phyloP scores from a whole-genome alignment of 1,140 invertebrate species.

The Magallana gigas region DNA sequence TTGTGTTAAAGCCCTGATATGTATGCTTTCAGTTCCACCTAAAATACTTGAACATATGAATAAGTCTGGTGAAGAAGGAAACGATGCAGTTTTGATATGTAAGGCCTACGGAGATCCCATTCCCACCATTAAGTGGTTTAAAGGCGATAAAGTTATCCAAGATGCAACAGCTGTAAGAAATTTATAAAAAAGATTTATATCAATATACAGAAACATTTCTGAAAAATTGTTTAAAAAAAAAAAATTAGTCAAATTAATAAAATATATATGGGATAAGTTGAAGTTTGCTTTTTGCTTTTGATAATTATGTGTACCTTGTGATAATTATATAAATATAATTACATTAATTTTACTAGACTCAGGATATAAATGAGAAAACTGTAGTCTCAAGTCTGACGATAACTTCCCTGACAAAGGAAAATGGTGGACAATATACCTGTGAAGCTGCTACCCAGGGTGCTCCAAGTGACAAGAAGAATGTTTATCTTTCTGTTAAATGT shows the following conservation, averaged over 20 bases:
- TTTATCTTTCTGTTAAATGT: conserved; percentile 24
- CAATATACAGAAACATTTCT: not conserved
- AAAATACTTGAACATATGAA: not conserved
- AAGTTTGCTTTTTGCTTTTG: too few species aligned
- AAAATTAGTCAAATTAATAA: not conserved
- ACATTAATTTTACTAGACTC: not conserved
- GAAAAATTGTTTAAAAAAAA: not conserved
- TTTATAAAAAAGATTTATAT: not conserved
- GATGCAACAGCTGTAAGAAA: conserved; percentile 4
- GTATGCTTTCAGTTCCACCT: conserved; percentile 4
- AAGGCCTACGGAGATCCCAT: conserved; percentile 34
- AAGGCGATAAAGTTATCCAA: not conserved
- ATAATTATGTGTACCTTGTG: too few species aligned
- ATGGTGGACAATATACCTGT: conserved; percentile 11
- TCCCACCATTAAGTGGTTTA: conserved; percentile 17
- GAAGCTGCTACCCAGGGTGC: not conserved
- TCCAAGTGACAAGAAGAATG: not conserved
- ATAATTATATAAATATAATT: too few species aligned
- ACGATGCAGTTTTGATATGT: not conserved
- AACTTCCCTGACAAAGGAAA: not conserved
- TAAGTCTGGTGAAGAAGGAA: not conserved
- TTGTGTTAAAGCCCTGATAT: not conserved
- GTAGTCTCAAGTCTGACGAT: not conserved
- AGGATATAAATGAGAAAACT: not conserved
- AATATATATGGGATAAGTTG: too few species aligned